Conservation (phyloP, 2,797 vertebrate species). For the Eidolon dupreanum region DNA sequence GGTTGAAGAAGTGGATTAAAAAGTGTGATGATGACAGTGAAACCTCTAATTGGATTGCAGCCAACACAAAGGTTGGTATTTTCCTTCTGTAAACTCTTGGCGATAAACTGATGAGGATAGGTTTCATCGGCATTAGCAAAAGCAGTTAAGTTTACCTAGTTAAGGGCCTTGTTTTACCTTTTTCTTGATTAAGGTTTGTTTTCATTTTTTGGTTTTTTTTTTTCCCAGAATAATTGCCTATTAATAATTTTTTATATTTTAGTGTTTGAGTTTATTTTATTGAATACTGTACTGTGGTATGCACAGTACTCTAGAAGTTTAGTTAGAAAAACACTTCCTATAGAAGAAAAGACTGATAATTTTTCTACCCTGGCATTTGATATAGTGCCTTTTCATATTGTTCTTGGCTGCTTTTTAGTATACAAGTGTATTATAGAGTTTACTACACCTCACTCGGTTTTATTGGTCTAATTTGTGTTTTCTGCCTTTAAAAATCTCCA, state of each 20-base stretch:
- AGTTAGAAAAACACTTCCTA: conserved; percentile 11
- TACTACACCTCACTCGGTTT: conserved; percentile 29
- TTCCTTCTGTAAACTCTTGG: conserved; percentile 35
- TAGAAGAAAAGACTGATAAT: neutral
- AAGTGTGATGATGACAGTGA: conserved; percentile 99
- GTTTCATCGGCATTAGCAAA: neutral
- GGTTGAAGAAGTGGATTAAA: conserved; percentile 99
- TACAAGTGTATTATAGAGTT: neutral
- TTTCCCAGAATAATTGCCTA: neutral
- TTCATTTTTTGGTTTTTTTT: neutral
- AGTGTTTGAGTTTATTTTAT: conserved; percentile 5
- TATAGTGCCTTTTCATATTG: conserved; percentile 28
- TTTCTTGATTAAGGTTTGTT: neutral
- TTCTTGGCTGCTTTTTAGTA: neutral
- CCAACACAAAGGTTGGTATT: conserved; percentile 96
- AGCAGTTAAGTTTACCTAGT: neutral
- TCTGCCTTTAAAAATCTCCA: conserved; percentile 64
- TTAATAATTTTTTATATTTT: neutral
- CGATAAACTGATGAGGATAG: neutral
- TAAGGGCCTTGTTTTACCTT: neutral
- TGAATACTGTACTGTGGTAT: neutral
- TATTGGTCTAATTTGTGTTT: conserved; percentile 62
- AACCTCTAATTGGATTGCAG: conserved; percentile 99
- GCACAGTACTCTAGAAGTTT: neutral
- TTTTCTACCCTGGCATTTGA: conserved; percentile 45